Evolutionary conservation across 2,113 vertebrate species (phyloP).

Genomic region (Poeciliopsis occidentalis): DNA sequence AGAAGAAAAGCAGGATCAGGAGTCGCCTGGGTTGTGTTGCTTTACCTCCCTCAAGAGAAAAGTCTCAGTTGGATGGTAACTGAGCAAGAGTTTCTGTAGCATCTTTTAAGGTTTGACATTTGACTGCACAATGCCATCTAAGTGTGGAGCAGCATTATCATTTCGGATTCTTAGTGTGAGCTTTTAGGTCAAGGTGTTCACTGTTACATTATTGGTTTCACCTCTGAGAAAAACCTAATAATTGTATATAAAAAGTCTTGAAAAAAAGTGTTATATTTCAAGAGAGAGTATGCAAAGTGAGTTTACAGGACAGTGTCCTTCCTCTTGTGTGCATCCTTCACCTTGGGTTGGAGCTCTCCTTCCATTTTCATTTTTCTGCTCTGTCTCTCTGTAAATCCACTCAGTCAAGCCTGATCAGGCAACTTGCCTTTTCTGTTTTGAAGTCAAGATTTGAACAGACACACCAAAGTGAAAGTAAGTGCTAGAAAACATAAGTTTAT

Average conservation of each 20-base stretch:
- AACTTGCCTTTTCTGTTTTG: conserved; percentile 12
- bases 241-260: background rate
- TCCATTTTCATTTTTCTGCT: conserved; percentile 39
- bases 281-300: background rate
- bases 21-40: conserved; percentile 3
- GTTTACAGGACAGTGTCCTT: conserved; percentile 1
- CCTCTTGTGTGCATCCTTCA: background rate
- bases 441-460: conserved; percentile 8
- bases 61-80: conserved; percentile 30
- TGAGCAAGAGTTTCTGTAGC: conserved; percentile 28
- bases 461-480: conserved; percentile 4
- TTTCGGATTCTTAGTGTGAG: conserved; percentile 16
- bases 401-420: conserved; percentile 39
- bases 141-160: conserved; percentile 24
- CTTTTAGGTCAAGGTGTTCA: conserved; percentile 11
- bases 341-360: conserved; percentile 12
- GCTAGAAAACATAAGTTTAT: background rate
- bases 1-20: conserved; percentile 3
- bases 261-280: background rate
- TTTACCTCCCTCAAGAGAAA: conserved; percentile 25
- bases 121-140: conserved; percentile 23
- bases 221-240: background rate
- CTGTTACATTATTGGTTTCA: background rate
- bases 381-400: conserved; percentile 42
- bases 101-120: conserved; percentile 36